Percentiles rank a stretch among this genome's conserved stretches.
Evolutionary conservation across 2,113 vertebrate species (phyloP).

Genomic region (Clupea harengus): DNA sequence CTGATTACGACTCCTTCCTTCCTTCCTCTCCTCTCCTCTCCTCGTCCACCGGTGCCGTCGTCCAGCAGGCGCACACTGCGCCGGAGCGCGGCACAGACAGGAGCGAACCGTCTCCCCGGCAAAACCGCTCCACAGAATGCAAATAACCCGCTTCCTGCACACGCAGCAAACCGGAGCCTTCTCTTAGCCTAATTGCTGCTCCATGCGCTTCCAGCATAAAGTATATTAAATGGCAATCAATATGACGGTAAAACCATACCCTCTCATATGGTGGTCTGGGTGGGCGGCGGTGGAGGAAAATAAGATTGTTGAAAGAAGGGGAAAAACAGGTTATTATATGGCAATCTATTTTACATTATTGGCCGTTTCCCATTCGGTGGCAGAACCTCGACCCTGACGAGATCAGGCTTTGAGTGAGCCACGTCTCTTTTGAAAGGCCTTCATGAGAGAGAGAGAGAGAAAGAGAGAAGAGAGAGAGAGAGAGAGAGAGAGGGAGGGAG

Average conservation of each 20-base stretch:
- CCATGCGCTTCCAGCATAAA: not conserved
- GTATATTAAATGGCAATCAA: conserved; percentile 28
- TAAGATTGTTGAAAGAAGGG: not conserved
- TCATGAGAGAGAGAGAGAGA: not conserved
- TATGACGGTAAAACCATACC: conserved; percentile 24
- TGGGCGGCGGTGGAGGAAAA: not conserved
- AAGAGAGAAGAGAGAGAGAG: not conserved
- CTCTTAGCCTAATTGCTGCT: conserved; percentile 39
- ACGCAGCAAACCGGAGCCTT: conserved; percentile 18
- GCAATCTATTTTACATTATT: not conserved
- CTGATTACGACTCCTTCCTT: not conserved
- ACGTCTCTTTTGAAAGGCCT: not conserved
- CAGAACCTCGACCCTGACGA: not conserved
- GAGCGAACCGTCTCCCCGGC: not conserved
- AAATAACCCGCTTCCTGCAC: conserved; percentile 5
- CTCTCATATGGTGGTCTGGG: not conserved
- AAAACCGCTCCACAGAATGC: not conserved
- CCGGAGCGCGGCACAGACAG: no score
- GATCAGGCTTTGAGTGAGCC: not conserved
- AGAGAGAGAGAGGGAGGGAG: not conserved
- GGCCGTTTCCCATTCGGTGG: not conserved
- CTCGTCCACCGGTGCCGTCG: not conserved
- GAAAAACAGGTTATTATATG: not conserved
- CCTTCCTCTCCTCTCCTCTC: not conserved
- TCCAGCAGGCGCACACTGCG: not conserved